Evolutionary conservation across 2,797 vertebrate species (phyloP).

Genomic region (Parotocinclus haroldoi): DNA sequence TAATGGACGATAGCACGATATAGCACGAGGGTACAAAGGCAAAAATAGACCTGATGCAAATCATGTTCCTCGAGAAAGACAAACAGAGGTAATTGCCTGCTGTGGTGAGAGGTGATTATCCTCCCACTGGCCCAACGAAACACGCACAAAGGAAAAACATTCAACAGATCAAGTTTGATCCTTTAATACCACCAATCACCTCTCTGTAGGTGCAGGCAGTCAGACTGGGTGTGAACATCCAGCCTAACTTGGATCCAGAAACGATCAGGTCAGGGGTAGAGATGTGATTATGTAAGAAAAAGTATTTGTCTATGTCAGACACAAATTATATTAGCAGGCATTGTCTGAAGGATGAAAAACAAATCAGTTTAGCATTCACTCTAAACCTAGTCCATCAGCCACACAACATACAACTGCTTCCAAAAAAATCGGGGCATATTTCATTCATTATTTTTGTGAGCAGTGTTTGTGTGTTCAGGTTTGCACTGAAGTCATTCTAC

Average conservation of each 20-base stretch:
- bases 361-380: no score
- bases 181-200: slow-evolving; percentile 13
- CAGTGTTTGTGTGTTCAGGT: no score
- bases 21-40: slow-evolving; percentile 14
- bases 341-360: background rate
- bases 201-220: background rate
- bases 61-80: slow-evolving; percentile 15
- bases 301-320: background rate
- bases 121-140: slow-evolving; percentile 7
- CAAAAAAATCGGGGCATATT: no score
- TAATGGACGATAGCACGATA: slow-evolving; percentile 2
- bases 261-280: background rate
- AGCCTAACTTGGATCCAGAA: background rate
- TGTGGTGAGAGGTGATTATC: slow-evolving; percentile 11
- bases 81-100: slow-evolving; percentile 22
- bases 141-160: background rate
- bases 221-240: slow-evolving; percentile 5
- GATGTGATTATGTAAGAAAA: slow-evolving; percentile 15
- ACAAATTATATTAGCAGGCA: background rate
- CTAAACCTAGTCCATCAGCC: no score
- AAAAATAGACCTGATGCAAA: slow-evolving; percentile 29
- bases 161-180: slow-evolving; percentile 5
- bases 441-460: no score
- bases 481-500: no score
- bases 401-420: no score